A percentile compares a stretch with the other conserved stretches of the same genome.
Evolutionary conservation across 2,888 invertebrate species (phyloP).

Genomic region (Rugalucina vietnamica): DNA sequence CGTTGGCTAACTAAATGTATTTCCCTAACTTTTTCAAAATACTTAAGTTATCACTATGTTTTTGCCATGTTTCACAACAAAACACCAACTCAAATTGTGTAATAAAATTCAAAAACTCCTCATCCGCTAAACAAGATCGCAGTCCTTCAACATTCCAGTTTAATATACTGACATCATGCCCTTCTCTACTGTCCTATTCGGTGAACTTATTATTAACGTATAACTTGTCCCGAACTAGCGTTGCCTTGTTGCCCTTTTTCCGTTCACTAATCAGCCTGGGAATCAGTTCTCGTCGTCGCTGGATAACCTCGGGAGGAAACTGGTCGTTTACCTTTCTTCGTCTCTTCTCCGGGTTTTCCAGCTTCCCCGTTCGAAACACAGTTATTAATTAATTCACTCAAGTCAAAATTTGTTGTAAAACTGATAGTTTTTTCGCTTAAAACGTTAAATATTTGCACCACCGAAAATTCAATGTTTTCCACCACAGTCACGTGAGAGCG

Average conservation of each 20-base stretch:
- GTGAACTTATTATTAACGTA: not conserved
- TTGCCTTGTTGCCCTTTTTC: not conserved
- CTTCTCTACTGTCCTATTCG: slow-evolving; percentile 6
- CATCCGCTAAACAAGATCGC: slow-evolving; percentile 15
- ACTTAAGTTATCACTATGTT: not conserved
- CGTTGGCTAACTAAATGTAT: too few relatives aligned
- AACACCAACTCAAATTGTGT: slow-evolving; percentile 17
- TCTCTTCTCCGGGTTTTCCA: too few relatives aligned
- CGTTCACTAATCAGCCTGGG: not conserved
- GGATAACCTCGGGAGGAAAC: not conserved
- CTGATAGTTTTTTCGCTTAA: too few relatives aligned
- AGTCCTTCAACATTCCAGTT: slow-evolving; percentile 26
- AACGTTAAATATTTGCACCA: too few relatives aligned
- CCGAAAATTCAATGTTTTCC: too few relatives aligned
- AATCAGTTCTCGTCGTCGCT: not conserved
- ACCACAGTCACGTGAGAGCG: too few relatives aligned
- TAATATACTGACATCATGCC: slow-evolving; percentile 12
- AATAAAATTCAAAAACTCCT: slow-evolving; percentile 21
- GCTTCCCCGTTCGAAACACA: too few relatives aligned
- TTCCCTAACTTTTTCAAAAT: too few relatives aligned
- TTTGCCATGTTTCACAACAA: slow-evolving; percentile 30
- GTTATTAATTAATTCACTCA: too few relatives aligned
- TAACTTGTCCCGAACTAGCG: not conserved
- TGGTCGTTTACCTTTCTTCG: not conserved
- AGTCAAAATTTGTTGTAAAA: too few relatives aligned